These are phyloP conservation scores for Tamias sibiricus DNA, from an alignment of 2,113 vertebrate genomes.

Conservation along the genomic window DNA sequence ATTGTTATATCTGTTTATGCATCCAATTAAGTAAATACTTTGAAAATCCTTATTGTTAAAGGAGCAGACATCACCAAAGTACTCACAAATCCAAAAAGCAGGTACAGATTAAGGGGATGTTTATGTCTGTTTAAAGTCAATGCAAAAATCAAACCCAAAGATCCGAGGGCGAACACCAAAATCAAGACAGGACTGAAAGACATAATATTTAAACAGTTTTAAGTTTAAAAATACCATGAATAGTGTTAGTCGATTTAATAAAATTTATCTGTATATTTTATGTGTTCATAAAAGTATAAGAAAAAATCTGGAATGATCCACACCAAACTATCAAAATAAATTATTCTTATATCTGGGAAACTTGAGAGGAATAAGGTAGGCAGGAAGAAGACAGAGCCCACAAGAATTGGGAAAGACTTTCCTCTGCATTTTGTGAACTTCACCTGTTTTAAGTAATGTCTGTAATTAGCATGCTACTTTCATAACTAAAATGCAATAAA, in stretches of 20 bases:
- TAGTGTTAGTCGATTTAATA: slow-evolving; percentile 38
- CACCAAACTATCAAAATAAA: slow-evolving; percentile 19
- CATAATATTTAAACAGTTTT: slow-evolving; percentile 56
- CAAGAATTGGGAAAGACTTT: background rate
- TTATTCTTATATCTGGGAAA: slow-evolving; percentile 21
- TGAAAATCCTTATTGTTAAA: slow-evolving; percentile 59
- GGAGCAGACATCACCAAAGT: slow-evolving; percentile 40
- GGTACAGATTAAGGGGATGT: slow-evolving; percentile 95
- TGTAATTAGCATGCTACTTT: slow-evolving; percentile 40
- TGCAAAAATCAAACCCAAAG: slow-evolving; percentile 91
- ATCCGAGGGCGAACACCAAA: slow-evolving; percentile 90
- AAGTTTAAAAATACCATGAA: slow-evolving; percentile 37
- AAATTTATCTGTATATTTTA: background rate
- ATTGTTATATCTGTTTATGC: background rate
- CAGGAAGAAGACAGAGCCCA: background rate
- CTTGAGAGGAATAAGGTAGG: background rate
- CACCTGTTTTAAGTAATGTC: background rate
- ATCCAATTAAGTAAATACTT: slow-evolving; percentile 26
- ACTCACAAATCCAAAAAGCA: slow-evolving; percentile 97
- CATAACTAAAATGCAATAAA: slow-evolving; percentile 58
- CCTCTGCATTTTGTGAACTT: background rate
- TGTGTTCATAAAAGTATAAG: slow-evolving; percentile 7
- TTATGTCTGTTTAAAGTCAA: slow-evolving; percentile 93
- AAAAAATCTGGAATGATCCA: background rate
- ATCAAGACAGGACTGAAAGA: slow-evolving; percentile 92